Base-by-base conservation (phyloP, 2,888 invertebrate genomes). In the Melinaea marsaeus region DNA sequence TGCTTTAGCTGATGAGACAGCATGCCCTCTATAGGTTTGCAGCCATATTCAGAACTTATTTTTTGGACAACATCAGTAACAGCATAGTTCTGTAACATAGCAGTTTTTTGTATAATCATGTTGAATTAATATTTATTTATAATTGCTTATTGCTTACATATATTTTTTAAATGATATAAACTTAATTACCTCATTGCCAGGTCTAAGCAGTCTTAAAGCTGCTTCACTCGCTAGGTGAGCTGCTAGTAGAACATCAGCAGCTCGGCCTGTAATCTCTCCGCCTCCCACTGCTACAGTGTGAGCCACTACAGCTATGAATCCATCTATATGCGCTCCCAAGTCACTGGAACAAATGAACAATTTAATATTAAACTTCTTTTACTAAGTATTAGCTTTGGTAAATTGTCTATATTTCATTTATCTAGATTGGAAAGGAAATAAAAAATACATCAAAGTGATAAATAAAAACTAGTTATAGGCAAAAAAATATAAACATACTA, bases 11-110 rank as follows among this genome's bases (percentile, higher is more conserved):
- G 98, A 87, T 99, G 99, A 76, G 96, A 97, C 60, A 97, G 91
- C 97, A 96, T 96, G 71, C 97, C 99, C 90, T 99, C 99, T 60
- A 99, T 95, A 35, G 99, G 99, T 86, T 99, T 99, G 88, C 99
- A 99, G 75, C 97, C 96, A 90, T 93, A 99, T 57, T 95, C 94
- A 71, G 98, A 96, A 70, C 97, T 95, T 71, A 98, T 95, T 90
- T 97, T 98, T 86, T 97, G 97, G 65, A 99, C 96, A 55, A 95
- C 95, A 75, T 97, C 96, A 62, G 99, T 99, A 72, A 99, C 95
- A 69, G 94, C 93, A 84, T 97, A 96, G 69, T 98, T 98, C 96
- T 97, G 79, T 9, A 81, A 79, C 54, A 58, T 58, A 34, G 22
- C 22, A 22, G 22, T 22, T 22, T 22, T 22, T 22, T 22, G 22